A percentile compares a stretch with the other conserved stretches of the same genome.
These are phyloP conservation scores for Bolborhynchus lineola DNA, from an alignment of 2,113 vertebrate genomes.

Conservation along the genomic window DNA sequence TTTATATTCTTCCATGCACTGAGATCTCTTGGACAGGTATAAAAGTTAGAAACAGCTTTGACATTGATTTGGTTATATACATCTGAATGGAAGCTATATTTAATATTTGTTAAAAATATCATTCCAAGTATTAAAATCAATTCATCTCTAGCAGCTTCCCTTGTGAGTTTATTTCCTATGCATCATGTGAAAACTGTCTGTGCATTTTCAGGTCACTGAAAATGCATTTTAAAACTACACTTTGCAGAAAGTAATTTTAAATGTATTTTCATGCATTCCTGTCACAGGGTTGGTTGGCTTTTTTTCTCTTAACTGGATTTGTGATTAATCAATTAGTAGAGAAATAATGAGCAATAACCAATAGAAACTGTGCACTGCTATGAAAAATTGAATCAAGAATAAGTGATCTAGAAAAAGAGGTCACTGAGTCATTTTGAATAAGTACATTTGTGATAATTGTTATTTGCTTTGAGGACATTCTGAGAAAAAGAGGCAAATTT, in stretches of 20 bases:
- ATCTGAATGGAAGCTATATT: background rate
- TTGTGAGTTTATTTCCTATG: background rate
- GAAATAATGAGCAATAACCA: background rate
- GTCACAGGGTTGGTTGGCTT: background rate
- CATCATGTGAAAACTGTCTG: too few relatives aligned
- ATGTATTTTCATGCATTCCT: background rate
- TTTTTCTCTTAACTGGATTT: background rate
- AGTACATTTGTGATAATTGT: conserved; percentile 53
- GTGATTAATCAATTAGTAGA: background rate
- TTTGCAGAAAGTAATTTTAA: background rate
- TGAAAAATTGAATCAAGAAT: conserved; percentile 26
- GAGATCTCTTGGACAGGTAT: background rate
- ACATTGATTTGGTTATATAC: background rate
- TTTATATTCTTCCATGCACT: background rate
- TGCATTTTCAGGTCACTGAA: background rate
- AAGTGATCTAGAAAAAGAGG: conserved; percentile 40
- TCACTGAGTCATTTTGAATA: conserved; percentile 1
- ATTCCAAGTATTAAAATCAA: background rate
- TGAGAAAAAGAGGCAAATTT: conserved; percentile 40
- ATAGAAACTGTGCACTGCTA: background rate
- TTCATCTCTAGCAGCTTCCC: background rate
- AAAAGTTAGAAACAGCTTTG: background rate
- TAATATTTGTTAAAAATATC: background rate
- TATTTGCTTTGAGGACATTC: conserved; percentile 35
- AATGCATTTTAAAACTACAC: background rate